Base-by-base conservation (phyloP, 2,888 invertebrate genomes). In the Gymnosoma rotundatum region DNA sequence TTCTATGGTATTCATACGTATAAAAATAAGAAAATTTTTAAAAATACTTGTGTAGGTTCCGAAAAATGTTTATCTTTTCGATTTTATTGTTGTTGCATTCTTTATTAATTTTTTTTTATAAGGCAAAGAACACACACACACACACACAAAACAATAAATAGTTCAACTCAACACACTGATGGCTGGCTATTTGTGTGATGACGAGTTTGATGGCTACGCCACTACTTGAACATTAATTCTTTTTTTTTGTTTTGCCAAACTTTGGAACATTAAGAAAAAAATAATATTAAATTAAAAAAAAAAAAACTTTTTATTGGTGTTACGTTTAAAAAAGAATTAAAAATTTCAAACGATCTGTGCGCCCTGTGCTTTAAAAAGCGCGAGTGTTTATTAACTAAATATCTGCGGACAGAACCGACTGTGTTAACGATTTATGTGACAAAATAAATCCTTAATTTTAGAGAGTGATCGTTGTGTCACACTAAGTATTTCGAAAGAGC, bases 301-400 rank as follows among this genome's bases (percentile, higher is more conserved):
- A 56, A 54, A 32, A 32, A 42, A 60, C 54, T 54, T 52, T 14
- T 45, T n/a, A n/a, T 38, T 60, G 38, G 50, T 70, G 58, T 25
- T 58, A 32, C 63, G 3, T 36, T 10, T 20, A 9, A 32, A 10
- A n/a, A 12, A 50, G 52, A 56, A 45, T 48, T 64, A 54, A 48
- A 12, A 45, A 50, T 48, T 58, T 42, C 18, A 21, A 50, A 70
- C 61, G 69, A 63, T 64, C 21, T 45, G 61, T 50, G 12, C 45
- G 18, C 32, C 56, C 14, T 25, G 54, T 83, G 75, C 21, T 72
- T 72, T 60, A 67, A 12, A 79, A 76, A 42, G 61, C 76, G 38
- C 79, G 67, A 52, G 54, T 74, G 78, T 78, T 81, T 78, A 74
- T 52, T 78, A 81, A 84, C 81, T 81, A 20, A 84, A 73, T 5